phyloP scores from a whole-genome alignment of 23 tunicate genomes.

The Styela clava region DNA sequence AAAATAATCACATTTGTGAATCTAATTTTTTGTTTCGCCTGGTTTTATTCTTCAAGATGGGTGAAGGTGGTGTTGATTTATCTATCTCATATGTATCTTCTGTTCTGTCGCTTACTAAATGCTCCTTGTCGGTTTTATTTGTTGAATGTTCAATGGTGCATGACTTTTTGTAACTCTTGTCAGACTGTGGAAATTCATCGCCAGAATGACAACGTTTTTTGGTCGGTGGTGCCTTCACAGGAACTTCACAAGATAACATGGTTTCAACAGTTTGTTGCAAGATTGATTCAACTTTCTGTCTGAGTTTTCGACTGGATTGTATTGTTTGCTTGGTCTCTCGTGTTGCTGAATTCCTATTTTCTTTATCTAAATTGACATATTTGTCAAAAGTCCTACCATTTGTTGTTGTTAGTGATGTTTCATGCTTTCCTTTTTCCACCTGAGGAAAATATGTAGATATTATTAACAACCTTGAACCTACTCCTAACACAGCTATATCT shows the following conservation, averaged over 20 bases:
- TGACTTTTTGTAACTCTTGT: background rate
- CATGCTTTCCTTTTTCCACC: no score
- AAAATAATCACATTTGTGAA: no score
- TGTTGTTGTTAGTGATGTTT: no score
- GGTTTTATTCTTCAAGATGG: conserved; percentile 10
- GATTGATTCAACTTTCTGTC: background rate
- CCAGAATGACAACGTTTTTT: background rate
- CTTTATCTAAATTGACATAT: background rate
- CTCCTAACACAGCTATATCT: no score
- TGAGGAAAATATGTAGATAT: no score
- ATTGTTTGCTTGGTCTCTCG: background rate
- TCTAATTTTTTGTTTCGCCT: background rate
- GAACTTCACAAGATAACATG: conserved; percentile 1
- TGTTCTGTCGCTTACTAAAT: background rate
- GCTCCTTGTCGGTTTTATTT: background rate
- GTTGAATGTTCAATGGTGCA: background rate
- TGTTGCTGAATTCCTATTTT: background rate
- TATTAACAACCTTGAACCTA: no score
- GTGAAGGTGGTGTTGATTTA: conserved; percentile 20
- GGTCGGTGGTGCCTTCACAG: conserved; percentile 13
- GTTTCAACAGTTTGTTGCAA: background rate
- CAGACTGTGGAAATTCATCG: background rate
- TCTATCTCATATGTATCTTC: background rate
- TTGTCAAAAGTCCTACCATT: no score
- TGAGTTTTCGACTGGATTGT: background rate